Evolutionary conservation across 2,888 invertebrate species (phyloP).

Genomic region (Fissipunctia ypsillon): DNA sequence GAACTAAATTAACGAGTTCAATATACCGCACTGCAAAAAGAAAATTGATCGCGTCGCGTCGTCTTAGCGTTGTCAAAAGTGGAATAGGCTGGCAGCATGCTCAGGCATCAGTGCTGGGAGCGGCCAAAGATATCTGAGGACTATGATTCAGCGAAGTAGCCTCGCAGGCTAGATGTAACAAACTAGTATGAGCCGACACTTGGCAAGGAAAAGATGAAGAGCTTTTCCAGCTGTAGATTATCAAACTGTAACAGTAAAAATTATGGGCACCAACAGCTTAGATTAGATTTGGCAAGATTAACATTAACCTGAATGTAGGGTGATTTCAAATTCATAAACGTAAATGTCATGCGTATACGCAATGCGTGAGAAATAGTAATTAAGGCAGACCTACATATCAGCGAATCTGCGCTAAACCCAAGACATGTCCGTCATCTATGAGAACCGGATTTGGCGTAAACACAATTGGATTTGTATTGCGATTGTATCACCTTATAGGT

Average conservation of each 20-base stretch:
- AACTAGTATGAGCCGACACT: slow-evolving; percentile 34
- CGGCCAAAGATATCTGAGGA: slow-evolving; percentile 49
- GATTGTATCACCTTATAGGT: slow-evolving; percentile 61
- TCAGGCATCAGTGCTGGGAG: too few relatives aligned
- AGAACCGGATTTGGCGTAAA: slow-evolving; percentile 64
- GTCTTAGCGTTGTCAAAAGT: slow-evolving; percentile 22
- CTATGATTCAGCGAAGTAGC: slow-evolving; percentile 50
- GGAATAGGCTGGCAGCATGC: slow-evolving; percentile 48
- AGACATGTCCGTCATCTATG: slow-evolving; percentile 48
- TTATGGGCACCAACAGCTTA: not conserved
- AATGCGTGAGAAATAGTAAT: slow-evolving; percentile 67
- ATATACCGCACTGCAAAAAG: slow-evolving; percentile 17
- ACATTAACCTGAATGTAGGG: slow-evolving; percentile 55
- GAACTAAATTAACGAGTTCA: slow-evolving; percentile 27
- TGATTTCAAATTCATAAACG: slow-evolving; percentile 64
- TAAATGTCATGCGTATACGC: slow-evolving; percentile 57
- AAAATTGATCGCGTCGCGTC: slow-evolving; percentile 24
- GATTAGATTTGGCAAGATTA: slow-evolving; percentile 48
- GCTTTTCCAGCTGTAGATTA: slow-evolving; percentile 12
- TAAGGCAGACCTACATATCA: slow-evolving; percentile 52
- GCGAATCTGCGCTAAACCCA: slow-evolving; percentile 42
- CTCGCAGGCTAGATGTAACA: slow-evolving; percentile 40
- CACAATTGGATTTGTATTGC: slow-evolving; percentile 50
- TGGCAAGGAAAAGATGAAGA: slow-evolving; percentile 38
- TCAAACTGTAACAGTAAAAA: slow-evolving; percentile 14